Evolutionary conservation across 2,888 invertebrate genomes (phyloP).

Genomic region (Nasonia oneida): DNA sequence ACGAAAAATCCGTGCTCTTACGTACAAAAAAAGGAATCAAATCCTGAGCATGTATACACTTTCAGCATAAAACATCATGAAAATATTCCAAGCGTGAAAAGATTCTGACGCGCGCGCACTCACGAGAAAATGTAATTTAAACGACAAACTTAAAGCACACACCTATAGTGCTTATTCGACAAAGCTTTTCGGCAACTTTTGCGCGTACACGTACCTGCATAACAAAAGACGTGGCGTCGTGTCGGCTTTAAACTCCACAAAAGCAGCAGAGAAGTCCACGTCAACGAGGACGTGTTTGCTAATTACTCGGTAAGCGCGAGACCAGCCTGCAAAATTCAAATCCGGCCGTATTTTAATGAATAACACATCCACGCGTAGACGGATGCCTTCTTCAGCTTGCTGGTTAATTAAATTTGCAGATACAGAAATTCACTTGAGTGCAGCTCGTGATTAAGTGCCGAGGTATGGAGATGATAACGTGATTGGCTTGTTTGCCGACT

Average conservation of each 20-base stretch:
- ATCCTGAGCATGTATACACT: no score
- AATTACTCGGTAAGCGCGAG: not conserved
- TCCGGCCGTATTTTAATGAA: not conserved
- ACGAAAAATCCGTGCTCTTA: no score
- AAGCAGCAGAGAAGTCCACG: not conserved
- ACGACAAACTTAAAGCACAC: not conserved
- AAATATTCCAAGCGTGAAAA: not conserved
- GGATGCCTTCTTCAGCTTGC: not conserved
- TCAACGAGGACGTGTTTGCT: not conserved
- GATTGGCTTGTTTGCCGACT: not conserved
- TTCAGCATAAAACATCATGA: not conserved
- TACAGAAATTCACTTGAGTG: not conserved
- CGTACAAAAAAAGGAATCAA: no score
- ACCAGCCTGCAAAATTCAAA: not conserved
- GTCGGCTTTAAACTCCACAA: not conserved
- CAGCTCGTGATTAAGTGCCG: not conserved
- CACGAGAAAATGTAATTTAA: not conserved
- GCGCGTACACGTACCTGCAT: not conserved
- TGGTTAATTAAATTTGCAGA: not conserved
- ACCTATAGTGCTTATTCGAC: not conserved
- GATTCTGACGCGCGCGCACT: not conserved
- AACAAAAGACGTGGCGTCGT: not conserved
- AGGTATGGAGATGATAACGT: not conserved
- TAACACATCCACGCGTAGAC: not conserved
- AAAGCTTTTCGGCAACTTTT: slow-evolving; percentile 6